phyloP scores from a whole-genome alignment of 2,797 vertebrate species.

The Leptoclinus maculatus region DNA sequence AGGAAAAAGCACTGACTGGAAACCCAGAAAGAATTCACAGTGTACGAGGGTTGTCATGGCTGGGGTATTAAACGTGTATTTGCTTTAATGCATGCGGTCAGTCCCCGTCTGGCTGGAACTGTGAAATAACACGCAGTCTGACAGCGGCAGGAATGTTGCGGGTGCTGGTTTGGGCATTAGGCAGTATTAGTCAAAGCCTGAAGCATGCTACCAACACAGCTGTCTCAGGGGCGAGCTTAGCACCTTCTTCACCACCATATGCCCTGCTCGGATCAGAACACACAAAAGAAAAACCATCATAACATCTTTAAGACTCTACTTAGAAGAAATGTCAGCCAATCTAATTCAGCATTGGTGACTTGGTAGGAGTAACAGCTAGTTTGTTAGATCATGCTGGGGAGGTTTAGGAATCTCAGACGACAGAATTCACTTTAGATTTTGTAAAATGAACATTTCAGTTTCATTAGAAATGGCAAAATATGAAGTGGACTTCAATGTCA shows the following conservation, averaged over 20 bases:
- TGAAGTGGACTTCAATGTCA: not conserved
- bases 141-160: slow-evolving; percentile 78
- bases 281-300: slow-evolving; percentile 43
- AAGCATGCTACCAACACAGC: slow-evolving; percentile 72
- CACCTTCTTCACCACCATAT: slow-evolving; percentile 56
- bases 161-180: slow-evolving; percentile 77
- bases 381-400: not conserved
- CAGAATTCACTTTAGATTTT: not conserved
- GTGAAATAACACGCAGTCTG: slow-evolving; percentile 72
- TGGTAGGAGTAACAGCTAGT: slow-evolving; percentile 5
- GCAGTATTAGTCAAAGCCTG: slow-evolving; percentile 79
- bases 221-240: slow-evolving; percentile 64
- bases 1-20: slow-evolving; percentile 57
- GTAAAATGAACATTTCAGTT: not conserved
- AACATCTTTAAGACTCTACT: slow-evolving; percentile 33
- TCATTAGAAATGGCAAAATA: not conserved
- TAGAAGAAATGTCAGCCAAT: slow-evolving; percentile 13
- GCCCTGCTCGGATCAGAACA: slow-evolving; percentile 33
- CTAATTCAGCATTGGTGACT: slow-evolving; percentile 32
- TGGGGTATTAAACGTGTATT: slow-evolving; percentile 70
- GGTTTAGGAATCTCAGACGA: slow-evolving; percentile 6
- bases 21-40: slow-evolving; percentile 65
- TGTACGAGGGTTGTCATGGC: slow-evolving; percentile 46
- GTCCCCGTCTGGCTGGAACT: slow-evolving; percentile 58
- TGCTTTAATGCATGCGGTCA: slow-evolving; percentile 75